Evolutionary conservation across 2,113 vertebrate species (phyloP).

Genomic region (Poeciliopsis prolifica): DNA sequence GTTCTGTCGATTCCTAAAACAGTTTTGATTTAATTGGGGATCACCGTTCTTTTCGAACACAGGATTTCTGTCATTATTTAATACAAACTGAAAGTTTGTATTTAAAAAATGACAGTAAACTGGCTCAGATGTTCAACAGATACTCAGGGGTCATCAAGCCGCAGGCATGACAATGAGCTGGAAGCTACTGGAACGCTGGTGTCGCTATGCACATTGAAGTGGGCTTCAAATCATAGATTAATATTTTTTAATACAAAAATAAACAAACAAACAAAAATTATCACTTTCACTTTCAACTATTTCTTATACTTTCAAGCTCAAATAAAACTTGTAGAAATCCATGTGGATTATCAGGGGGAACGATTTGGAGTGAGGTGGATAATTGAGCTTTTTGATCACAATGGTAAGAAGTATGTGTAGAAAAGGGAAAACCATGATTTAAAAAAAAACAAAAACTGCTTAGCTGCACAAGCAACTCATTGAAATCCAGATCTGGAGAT

Average conservation of each 20-base stretch:
- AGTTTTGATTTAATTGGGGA: background rate
- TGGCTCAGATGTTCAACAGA: no score
- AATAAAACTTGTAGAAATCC: background rate
- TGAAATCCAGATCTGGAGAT: no score
- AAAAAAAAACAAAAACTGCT: no score
- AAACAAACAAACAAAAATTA: background rate
- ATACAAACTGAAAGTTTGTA: background rate
- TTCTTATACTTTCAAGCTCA: background rate
- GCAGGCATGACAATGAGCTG: background rate
- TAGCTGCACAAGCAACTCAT: no score
- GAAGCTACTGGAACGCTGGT: background rate
- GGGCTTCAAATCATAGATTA: no score
- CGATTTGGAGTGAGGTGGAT: background rate
- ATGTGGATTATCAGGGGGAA: background rate
- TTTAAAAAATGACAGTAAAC: background rate
- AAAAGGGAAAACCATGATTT: background rate
- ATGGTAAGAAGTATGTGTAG: background rate
- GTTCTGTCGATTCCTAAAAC: no score
- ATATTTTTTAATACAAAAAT: no score
- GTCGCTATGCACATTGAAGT: background rate
- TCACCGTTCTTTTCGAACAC: background rate
- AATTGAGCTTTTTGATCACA: background rate
- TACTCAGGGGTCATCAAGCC: background rate
- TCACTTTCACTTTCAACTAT: background rate
- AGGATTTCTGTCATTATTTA: background rate